Evolutionary conservation across 1,140 invertebrate species (phyloP).

Genomic region (Drosophila pruinosa): DNA sequence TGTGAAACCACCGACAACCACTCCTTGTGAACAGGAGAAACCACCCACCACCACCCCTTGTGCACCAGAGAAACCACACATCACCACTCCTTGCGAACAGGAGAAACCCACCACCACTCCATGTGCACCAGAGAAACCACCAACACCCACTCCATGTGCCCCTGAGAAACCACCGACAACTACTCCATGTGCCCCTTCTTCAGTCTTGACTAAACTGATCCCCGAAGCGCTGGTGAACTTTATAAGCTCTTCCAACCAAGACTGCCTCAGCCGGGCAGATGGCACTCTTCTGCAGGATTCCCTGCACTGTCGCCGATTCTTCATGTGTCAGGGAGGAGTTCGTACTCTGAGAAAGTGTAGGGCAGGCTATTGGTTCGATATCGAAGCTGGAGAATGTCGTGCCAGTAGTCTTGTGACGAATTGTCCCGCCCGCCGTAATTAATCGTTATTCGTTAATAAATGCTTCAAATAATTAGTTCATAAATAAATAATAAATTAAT

Average conservation of each 20-base stretch:
- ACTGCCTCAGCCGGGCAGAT: constrained; percentile 23
- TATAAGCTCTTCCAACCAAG: background rate
- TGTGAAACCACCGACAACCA: background rate
- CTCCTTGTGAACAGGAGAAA: background rate
- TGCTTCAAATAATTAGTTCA: no score
- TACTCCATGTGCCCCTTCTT: background rate
- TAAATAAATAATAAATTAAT: no score
- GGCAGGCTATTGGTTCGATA: constrained; percentile 51
- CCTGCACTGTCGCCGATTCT: constrained; percentile 50
- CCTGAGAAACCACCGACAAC: background rate
- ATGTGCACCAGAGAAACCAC: background rate
- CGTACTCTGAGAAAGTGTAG: constrained; percentile 34
- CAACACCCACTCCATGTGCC: background rate
- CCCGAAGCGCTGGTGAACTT: background rate
- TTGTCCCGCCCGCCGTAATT: constrained; percentile 56
- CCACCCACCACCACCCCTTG: background rate
- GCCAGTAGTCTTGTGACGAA: constrained; percentile 34
- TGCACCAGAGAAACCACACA: background rate
- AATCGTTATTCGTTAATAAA: no score
- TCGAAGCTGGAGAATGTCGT: constrained; percentile 41
- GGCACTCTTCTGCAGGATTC: constrained; percentile 43
- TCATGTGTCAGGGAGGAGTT: constrained; percentile 32
- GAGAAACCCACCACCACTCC: background rate
- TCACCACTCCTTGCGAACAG: background rate
- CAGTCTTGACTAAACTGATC: background rate